Conservation (phyloP, 2,888 invertebrate genomes). For the Hirtodrosophila histrioides region DNA sequence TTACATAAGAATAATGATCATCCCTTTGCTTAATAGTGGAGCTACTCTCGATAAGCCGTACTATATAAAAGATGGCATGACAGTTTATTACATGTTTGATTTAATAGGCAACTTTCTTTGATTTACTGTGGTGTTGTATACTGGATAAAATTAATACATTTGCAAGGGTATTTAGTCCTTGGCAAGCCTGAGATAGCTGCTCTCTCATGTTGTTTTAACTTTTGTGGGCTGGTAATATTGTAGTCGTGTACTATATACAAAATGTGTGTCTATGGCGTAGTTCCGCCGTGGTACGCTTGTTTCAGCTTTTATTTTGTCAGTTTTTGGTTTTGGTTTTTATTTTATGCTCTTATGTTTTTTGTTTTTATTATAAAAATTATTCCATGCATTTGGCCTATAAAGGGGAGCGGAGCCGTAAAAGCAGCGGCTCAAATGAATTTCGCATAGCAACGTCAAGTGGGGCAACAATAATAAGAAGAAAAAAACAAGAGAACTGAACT, state of each 20-base stretch:
- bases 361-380: constrained; percentile 65
- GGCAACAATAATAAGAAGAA: constrained; percentile 49
- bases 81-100: too few relatives aligned
- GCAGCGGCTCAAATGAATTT: constrained; percentile 42
- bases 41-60: too few relatives aligned
- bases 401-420: constrained; percentile 55
- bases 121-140: too few relatives aligned
- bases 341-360: constrained; percentile 24
- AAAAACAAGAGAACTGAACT: constrained; percentile 23
- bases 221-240: constrained; percentile 11
- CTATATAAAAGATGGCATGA: too few relatives aligned
- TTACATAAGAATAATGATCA: too few relatives aligned
- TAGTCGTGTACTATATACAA: constrained; percentile 1
- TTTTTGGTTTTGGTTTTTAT: constrained; percentile 37
- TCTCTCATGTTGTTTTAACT: constrained; percentile 30
- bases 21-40: too few relatives aligned
- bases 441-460: constrained; percentile 64
- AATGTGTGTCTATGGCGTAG: constrained; percentile 41
- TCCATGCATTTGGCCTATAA: constrained; percentile 73
- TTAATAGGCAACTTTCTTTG: too few relatives aligned
- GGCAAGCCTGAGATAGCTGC: neutral
- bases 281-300: constrained; percentile 37
- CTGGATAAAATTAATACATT: too few relatives aligned
- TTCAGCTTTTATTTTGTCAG: constrained; percentile 24
- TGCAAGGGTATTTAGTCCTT: constrained; percentile 16